Conservation (phyloP, 1,140 invertebrate species). For the Ganaspis sp. region DNA sequence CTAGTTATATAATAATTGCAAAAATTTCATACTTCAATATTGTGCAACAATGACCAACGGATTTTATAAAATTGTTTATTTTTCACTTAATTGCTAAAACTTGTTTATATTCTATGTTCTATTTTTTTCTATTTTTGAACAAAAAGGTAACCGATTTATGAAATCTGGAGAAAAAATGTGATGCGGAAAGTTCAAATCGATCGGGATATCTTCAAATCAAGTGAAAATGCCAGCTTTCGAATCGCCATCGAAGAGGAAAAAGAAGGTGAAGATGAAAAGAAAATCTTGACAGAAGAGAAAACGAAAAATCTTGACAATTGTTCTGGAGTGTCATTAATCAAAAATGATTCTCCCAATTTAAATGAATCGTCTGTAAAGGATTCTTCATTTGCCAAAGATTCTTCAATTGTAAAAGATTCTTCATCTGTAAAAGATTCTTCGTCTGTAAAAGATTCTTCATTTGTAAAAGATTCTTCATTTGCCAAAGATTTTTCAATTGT, state of each 20-base stretch:
- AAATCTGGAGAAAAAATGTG: slow-evolving; percentile 56
- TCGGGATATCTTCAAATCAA: slow-evolving; percentile 45
- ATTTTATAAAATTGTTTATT: background rate
- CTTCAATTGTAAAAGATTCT: too few species aligned
- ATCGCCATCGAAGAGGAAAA: slow-evolving; percentile 65
- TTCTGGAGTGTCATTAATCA: background rate
- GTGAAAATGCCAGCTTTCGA: slow-evolving; percentile 55
- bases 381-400: too few species aligned
- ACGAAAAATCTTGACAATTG: too few species aligned
- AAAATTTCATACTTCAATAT: too few species aligned
- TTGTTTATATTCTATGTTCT: background rate
- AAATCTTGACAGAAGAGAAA: background rate
- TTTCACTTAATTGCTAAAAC: too few species aligned
- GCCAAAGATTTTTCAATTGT: too few species aligned
- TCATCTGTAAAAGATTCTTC: too few species aligned
- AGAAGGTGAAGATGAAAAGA: slow-evolving; percentile 45
- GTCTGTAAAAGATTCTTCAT: too few species aligned
- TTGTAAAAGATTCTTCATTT: too few species aligned
- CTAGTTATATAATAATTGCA: too few species aligned
- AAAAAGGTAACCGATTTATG: slow-evolving; percentile 2
- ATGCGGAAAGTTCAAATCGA: slow-evolving; percentile 63
- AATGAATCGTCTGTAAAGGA: too few species aligned
- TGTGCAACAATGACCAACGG: too few species aligned
- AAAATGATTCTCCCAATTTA: background rate
- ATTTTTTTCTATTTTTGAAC: slow-evolving; percentile 18